A percentile compares a stretch with the other conserved stretches of the same genome.
phyloP scores from a whole-genome alignment of 23 tunicate species.

The Botrylloides violaceus region DNA sequence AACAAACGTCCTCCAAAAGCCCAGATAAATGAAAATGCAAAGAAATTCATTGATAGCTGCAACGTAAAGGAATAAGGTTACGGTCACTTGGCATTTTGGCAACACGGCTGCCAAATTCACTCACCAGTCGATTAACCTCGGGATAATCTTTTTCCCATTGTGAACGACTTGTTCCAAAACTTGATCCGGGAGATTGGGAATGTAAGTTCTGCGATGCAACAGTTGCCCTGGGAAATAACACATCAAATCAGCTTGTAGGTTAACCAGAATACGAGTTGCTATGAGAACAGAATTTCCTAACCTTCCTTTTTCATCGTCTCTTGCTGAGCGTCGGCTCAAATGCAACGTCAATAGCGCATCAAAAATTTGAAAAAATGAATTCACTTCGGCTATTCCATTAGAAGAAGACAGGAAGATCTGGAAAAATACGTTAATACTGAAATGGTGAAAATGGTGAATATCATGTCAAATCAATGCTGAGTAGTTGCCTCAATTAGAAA shows the following conservation, averaged over 20 bases:
- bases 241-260: too few relatives aligned
- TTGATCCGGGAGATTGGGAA: neutral
- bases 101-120: too few relatives aligned
- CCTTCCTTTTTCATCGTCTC: slow-evolving; percentile 8
- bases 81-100: too few relatives aligned
- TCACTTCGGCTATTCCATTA: neutral
- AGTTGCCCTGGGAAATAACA: neutral
- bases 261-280: too few relatives aligned
- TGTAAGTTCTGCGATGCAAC: neutral
- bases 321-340: slow-evolving; percentile 3
- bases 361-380: slow-evolving; percentile 16
- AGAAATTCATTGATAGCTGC: slow-evolving; percentile 43
- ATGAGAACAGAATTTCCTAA: too few relatives aligned
- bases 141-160: slow-evolving; percentile 64
- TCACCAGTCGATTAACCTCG: slow-evolving; percentile 32
- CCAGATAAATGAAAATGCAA: slow-evolving; percentile 87
- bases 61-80: neutral
- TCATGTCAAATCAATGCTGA: too few relatives aligned
- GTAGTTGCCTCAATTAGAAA: too few relatives aligned
- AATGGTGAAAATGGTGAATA: neutral
- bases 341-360: slow-evolving; percentile 5
- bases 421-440: neutral
- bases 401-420: slow-evolving; percentile 2
- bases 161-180: slow-evolving; percentile 5
- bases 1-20: slow-evolving; percentile 71